Percentiles rank a stretch among this genome's conserved stretches.
Conservation (phyloP, 2,113 vertebrate species). For the Irena cyanogastra region DNA sequence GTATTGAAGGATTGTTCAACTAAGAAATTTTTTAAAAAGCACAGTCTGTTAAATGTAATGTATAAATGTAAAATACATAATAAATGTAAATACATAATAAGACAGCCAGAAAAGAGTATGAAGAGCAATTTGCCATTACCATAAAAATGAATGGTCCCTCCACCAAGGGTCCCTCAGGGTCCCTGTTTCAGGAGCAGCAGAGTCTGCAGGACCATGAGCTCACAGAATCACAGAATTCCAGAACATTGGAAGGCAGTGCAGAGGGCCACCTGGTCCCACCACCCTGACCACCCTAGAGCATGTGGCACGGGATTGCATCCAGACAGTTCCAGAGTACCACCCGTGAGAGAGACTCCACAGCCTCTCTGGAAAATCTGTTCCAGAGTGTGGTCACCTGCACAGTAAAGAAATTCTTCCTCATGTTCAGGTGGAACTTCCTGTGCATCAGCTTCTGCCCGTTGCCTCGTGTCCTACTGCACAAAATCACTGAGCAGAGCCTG, state of each 20-base stretch:
- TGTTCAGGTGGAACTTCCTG: neutral
- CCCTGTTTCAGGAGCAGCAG: neutral
- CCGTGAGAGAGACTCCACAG: neutral
- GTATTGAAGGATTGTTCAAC: neutral
- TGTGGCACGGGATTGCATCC: neutral
- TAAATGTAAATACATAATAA: neutral
- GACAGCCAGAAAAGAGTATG: neutral
- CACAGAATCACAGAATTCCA: neutral
- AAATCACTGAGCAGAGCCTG: neutral
- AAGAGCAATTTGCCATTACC: neutral
- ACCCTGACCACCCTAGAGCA: neutral
- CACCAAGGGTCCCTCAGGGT: neutral
- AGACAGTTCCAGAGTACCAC: neutral
- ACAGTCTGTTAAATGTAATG: neutral
- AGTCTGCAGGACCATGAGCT: neutral
- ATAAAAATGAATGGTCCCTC: neutral
- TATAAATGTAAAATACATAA: too few species aligned
- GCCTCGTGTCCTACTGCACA: rapidly evolving
- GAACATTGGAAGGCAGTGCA: neutral
- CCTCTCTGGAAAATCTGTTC: neutral
- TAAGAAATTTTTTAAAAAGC: neutral
- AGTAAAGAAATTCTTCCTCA: neutral
- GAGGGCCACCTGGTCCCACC: neutral
- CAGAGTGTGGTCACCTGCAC: neutral
- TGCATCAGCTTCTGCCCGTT: neutral